Evolutionary conservation across 2,797 vertebrate genomes (phyloP).

Genomic region (Galago senegalensis): DNA sequence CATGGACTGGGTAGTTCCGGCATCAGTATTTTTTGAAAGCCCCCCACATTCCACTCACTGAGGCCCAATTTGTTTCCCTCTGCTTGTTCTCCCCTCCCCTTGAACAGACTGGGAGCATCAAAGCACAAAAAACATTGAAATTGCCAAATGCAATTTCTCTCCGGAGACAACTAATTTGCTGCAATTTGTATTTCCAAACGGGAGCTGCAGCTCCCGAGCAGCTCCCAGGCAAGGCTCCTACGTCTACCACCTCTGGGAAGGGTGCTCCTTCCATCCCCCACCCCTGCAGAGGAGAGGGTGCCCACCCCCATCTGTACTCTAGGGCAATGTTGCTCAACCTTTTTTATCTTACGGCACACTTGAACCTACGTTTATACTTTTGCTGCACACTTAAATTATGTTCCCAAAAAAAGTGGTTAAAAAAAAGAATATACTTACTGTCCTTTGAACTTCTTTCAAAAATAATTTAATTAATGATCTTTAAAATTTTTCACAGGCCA

Average conservation of each 20-base stretch:
- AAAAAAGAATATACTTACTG: no score
- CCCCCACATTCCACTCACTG: not conserved
- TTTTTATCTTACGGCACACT: no score
- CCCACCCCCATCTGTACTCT: not conserved
- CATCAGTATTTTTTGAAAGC: not conserved
- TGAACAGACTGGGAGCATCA: slow-evolving; percentile 70
- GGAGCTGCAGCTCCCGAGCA: slow-evolving; percentile 40
- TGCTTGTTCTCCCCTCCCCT: not conserved
- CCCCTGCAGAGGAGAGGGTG: no score
- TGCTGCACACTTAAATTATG: no score
- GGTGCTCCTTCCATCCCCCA: no score
- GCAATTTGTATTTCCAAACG: slow-evolving; percentile 78
- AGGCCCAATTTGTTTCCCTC: not conserved
- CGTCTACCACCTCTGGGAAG: not conserved
- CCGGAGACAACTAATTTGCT: slow-evolving; percentile 74
- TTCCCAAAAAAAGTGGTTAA: no score
- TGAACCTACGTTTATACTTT: no score
- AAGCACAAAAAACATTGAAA: slow-evolving; percentile 75
- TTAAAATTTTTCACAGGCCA: no score
- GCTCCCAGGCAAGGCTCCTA: not conserved
- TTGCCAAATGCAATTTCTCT: slow-evolving; percentile 79
- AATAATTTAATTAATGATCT: no score
- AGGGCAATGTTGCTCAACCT: not conserved
- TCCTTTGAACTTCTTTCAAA: no score
- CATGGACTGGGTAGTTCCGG: not conserved